A percentile compares a stretch with the other conserved stretches of the same genome.
Conservation (phyloP, 2,888 invertebrate species). For the Xylophagus ater region DNA sequence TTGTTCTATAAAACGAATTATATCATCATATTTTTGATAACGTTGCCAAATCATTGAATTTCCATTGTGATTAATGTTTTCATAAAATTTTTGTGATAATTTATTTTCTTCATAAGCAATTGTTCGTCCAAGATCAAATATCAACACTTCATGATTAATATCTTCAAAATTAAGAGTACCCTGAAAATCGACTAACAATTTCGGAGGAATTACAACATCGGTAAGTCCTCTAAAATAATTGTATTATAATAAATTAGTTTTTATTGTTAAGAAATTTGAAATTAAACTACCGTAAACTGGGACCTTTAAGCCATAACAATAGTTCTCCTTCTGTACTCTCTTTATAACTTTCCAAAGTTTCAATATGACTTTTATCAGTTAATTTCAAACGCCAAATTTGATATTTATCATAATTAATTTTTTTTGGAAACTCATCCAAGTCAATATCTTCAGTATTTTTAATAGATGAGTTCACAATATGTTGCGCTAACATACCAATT, state of each 20-base stretch:
- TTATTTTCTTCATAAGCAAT: constrained; percentile 47
- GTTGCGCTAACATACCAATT: constrained; percentile 36
- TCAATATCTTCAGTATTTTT: constrained; percentile 16
- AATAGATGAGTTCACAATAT: constrained; percentile 32
- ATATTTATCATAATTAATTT: constrained; percentile 39
- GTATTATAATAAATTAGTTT: neutral
- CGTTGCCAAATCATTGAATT: constrained; percentile 60
- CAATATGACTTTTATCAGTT: constrained; percentile 37
- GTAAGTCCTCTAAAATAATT: constrained; percentile 41
- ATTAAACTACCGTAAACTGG: constrained; percentile 37
- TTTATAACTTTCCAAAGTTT: constrained; percentile 38
- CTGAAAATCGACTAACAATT: constrained; percentile 39
- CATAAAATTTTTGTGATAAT: neutral
- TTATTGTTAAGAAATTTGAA: neutral
- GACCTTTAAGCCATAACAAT: constrained; percentile 49
- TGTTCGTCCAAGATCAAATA: constrained; percentile 63
- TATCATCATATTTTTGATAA: constrained; percentile 60
- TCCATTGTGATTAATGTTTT: constrained; percentile 26
- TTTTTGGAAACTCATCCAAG: constrained; percentile 17
- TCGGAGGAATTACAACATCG: constrained; percentile 63
- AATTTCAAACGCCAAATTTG: constrained; percentile 43
- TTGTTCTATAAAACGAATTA: constrained; percentile 55
- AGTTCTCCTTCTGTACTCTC: constrained; percentile 41
- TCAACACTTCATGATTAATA: constrained; percentile 54
- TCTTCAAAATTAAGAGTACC: constrained; percentile 47